Base-by-base conservation (phyloP, 2,888 invertebrate species). In the Chloroclysta siterata region DNA sequence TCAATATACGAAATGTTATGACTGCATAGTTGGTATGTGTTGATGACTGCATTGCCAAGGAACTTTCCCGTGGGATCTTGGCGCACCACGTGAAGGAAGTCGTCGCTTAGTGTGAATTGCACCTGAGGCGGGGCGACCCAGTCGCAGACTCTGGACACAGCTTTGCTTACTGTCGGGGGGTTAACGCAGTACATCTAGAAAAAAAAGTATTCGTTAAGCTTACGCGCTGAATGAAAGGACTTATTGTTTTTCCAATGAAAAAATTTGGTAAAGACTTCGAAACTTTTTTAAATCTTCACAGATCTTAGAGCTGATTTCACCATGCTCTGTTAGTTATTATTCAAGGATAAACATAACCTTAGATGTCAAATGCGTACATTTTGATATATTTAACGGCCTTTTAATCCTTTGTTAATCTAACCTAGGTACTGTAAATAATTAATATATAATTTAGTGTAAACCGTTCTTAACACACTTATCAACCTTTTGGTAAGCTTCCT, bases 101-200 rank as follows among this genome's bases (percentile, higher is more conserved):
- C 88, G 53, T 91, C 90, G 0, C 85, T 87, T 3, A 90, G 68
- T 0, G 88, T 88, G 68, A 87, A 89, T 61, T 85, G 80, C 0
- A 90, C 88, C 53, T 84, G 85, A 0, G 90, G 90, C 0, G 90
- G 88, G 0, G 90, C 89, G 0, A 72, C 80, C 90, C 90, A 90
- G 71, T 91, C 91, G 75, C 90, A 91, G 0, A 90, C 89, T 0
- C 77, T 76, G 0, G 89, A 84, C 48, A 81, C 79, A 0, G 80
- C 89, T 54, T 84, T 85, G 57, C 84, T 84, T 10, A 90, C 87
- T 0, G 82, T 72, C 0, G 88, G 68, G 0, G 90, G 90, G 48
- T 84, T 85, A 1, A 88, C 52, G 73, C 90, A 91, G 75, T 72
- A 88, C 74, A 91, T 71, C 90, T 91, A 75, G 0, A 85, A 81